Evolutionary conservation across 2,113 vertebrate genomes (phyloP).

Genomic region (Gnathonemus longibarbis): DNA sequence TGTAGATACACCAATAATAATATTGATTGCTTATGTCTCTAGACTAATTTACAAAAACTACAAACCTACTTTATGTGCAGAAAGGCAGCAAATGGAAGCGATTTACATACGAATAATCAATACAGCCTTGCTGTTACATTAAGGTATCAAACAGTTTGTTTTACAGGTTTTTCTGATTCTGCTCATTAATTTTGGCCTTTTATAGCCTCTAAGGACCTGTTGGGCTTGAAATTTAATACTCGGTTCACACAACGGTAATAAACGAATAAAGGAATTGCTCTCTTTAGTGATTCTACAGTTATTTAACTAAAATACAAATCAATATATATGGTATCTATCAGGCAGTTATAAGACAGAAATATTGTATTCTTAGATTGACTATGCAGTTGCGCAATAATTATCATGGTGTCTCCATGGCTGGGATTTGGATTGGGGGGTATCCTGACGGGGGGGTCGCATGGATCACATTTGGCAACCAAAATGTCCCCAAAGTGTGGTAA

Average conservation of each 20-base stretch:
- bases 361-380: too few relatives aligned
- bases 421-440: too few relatives aligned
- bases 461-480: too few relatives aligned
- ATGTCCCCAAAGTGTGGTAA: too few relatives aligned
- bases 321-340: not conserved
- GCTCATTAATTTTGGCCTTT: slow-evolving; percentile 8
- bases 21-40: slow-evolving; percentile 15
- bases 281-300: slow-evolving; percentile 12
- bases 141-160: not conserved
- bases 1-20: slow-evolving; percentile 1
- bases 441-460: too few relatives aligned
- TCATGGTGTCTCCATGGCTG: not conserved
- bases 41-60: slow-evolving; percentile 15
- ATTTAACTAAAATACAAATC: slow-evolving; percentile 17
- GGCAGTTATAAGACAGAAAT: not conserved
- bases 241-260: not conserved
- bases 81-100: not conserved
- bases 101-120: slow-evolving; percentile 21
- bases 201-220: slow-evolving; percentile 15
- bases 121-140: not conserved
- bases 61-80: slow-evolving; percentile 9
- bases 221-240: slow-evolving; percentile 6
- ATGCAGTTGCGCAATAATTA: too few relatives aligned
- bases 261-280: not conserved
- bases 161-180: not conserved